These are phyloP conservation scores for Eulemur coronatus DNA, from an alignment of 2,797 vertebrate genomes.

Conservation along the genomic window DNA sequence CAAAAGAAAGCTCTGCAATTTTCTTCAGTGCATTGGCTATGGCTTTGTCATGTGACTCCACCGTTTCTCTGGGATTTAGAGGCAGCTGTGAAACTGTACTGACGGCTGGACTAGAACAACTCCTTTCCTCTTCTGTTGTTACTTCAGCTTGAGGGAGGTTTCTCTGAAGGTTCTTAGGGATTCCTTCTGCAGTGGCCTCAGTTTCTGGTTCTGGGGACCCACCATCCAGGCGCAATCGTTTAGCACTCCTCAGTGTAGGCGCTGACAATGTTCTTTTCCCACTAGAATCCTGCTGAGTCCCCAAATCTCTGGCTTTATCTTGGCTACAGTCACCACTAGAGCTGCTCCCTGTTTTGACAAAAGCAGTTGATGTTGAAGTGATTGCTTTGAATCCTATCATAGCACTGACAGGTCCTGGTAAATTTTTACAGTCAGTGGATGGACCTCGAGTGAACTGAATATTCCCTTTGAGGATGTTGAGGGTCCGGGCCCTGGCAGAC, in stretches of 20 bases:
- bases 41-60: slow-evolving; percentile 67
- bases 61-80: neutral
- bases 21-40: slow-evolving; percentile 84
- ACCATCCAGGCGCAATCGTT: slow-evolving; percentile 87
- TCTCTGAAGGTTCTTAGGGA: neutral
- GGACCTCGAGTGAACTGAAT: slow-evolving; percentile 86
- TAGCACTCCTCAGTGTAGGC: slow-evolving; percentile 86
- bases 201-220: slow-evolving; percentile 73
- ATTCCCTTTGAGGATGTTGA: slow-evolving; percentile 94
- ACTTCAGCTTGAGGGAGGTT: neutral
- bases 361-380: slow-evolving; percentile 92
- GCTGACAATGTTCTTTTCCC: slow-evolving; percentile 83
- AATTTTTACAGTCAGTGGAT: slow-evolving; percentile 78
- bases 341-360: slow-evolving; percentile 90
- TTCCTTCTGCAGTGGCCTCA: neutral
- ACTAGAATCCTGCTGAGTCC: slow-evolving; percentile 50
- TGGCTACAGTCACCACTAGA: slow-evolving; percentile 61
- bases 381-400: slow-evolving; percentile 91
- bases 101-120: neutral
- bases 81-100: neutral
- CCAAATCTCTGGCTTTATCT: slow-evolving; percentile 47
- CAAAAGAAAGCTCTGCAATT: slow-evolving; percentile 90
- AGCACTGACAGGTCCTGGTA: slow-evolving; percentile 82
- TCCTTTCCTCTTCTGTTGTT: neutral
- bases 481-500: slow-evolving; percentile 94